Evolutionary conservation across 2,888 invertebrate genomes (phyloP).

Genomic region (Drosophila limbata): DNA sequence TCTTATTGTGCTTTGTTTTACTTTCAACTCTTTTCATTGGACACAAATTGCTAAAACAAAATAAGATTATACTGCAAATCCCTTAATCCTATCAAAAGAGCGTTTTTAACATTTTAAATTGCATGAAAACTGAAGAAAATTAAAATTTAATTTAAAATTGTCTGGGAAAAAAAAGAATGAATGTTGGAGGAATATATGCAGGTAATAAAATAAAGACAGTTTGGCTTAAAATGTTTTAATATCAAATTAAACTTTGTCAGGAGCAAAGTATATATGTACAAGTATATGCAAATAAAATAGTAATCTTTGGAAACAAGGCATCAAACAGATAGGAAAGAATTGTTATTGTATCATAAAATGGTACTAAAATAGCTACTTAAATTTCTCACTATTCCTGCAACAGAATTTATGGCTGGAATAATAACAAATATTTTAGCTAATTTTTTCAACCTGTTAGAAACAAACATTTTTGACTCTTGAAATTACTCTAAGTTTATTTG

Average conservation of each 20-base stretch:
- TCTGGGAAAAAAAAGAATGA: neutral
- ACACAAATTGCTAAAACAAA: constrained; percentile 10
- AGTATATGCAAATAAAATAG: neutral
- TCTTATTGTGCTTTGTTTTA: constrained; percentile 3
- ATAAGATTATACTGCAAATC: neutral
- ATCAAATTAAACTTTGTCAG: neutral
- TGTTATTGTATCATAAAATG: too few relatives aligned
- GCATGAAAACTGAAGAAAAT: neutral
- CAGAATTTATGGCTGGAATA: too few relatives aligned
- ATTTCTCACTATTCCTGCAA: neutral
- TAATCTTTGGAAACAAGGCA: too few relatives aligned
- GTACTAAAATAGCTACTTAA: neutral
- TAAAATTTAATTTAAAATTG: constrained; percentile 1
- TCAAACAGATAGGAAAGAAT: too few relatives aligned
- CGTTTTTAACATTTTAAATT: neutral
- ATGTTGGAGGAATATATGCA: neutral
- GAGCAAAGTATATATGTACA: too few relatives aligned
- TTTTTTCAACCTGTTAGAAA: too few relatives aligned
- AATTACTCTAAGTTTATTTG: neutral
- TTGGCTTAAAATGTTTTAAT: neutral
- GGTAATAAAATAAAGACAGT: neutral
- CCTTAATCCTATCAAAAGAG: constrained; percentile 3
- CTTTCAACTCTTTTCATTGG: neutral
- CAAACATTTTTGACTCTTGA: too few relatives aligned
- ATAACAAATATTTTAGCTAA: too few relatives aligned